phyloP scores from a whole-genome alignment of 2,797 vertebrate species.

The Taeniopygia guttata region DNA sequence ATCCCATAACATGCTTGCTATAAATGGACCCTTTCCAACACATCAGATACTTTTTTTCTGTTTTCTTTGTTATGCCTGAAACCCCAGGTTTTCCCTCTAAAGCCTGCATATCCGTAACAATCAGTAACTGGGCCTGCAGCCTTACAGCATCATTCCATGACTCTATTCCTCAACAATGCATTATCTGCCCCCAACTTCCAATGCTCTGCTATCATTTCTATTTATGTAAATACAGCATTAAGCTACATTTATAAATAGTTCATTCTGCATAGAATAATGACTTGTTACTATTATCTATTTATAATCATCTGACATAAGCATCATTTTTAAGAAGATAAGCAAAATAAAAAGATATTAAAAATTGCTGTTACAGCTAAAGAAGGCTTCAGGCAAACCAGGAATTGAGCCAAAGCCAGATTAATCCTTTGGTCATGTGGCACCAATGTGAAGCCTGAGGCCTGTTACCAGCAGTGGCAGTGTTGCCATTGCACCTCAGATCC shows the following conservation, averaged over 20 bases:
- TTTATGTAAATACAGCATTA: background rate
- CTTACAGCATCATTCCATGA: background rate
- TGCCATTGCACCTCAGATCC: background rate
- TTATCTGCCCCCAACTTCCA: background rate
- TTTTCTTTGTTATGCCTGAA: background rate
- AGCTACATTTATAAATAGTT: constrained; percentile 5
- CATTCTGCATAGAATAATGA: background rate
- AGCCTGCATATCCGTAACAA: background rate
- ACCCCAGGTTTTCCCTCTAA: background rate
- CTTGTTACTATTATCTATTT: background rate
- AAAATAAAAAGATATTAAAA: background rate
- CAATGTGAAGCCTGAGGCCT: background rate
- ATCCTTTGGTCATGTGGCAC: background rate
- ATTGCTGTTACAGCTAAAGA: background rate
- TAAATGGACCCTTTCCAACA: background rate
- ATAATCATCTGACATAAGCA: background rate
- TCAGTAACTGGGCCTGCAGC: background rate
- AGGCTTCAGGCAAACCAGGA: background rate
- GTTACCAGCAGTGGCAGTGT: background rate
- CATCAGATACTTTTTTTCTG: background rate
- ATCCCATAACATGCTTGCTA: background rate
- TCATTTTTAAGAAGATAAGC: background rate
- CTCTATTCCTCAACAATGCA: background rate
- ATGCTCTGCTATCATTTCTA: background rate
- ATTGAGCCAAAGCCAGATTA: background rate